Percentiles rank a stretch among this genome's conserved stretches.
These are phyloP conservation scores for Acrocephalus arundinaceus DNA, from an alignment of 2,113 vertebrate species.

Conservation along the genomic window DNA sequence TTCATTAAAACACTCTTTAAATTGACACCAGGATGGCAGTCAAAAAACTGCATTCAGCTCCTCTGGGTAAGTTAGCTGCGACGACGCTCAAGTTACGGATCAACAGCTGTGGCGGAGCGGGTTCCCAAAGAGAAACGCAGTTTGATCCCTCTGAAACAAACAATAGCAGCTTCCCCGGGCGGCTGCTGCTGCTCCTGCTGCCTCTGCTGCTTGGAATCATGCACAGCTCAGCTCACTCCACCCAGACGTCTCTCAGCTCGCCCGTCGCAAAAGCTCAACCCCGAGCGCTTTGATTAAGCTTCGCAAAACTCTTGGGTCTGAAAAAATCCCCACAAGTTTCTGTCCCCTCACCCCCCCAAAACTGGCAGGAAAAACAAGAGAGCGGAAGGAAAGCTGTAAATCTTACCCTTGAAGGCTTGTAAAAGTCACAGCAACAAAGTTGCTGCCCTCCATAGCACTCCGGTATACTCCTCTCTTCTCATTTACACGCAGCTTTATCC, in stretches of 20 bases:
- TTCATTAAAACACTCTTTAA: conserved; percentile 34
- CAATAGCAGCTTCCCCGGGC: conserved; percentile 45
- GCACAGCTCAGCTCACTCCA: conserved; percentile 20
- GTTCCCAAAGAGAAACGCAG: background rate
- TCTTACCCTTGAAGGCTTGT: conserved; percentile 49
- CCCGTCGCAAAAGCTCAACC: background rate
- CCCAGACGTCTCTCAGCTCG: background rate
- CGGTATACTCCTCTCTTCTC: conserved; percentile 22
- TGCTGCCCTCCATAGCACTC: conserved; percentile 40
- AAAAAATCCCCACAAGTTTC: background rate
- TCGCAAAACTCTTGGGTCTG: background rate
- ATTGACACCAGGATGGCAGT: conserved; percentile 1
- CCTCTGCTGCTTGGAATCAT: background rate
- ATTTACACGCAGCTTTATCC: conserved; percentile 14
- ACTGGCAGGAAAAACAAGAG: background rate
- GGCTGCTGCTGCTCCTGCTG: background rate
- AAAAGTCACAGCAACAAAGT: conserved; percentile 35
- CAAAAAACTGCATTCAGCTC: background rate
- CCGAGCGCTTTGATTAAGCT: background rate
- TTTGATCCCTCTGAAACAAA: background rate
- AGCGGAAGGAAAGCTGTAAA: background rate
- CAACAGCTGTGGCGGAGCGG: background rate
- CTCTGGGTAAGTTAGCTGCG: background rate
- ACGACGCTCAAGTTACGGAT: conserved; percentile 9
- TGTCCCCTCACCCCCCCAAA: rapidly evolving